Conservation (phyloP, 2,113 vertebrate species). For the Cyphomyrus plagiostoma region DNA sequence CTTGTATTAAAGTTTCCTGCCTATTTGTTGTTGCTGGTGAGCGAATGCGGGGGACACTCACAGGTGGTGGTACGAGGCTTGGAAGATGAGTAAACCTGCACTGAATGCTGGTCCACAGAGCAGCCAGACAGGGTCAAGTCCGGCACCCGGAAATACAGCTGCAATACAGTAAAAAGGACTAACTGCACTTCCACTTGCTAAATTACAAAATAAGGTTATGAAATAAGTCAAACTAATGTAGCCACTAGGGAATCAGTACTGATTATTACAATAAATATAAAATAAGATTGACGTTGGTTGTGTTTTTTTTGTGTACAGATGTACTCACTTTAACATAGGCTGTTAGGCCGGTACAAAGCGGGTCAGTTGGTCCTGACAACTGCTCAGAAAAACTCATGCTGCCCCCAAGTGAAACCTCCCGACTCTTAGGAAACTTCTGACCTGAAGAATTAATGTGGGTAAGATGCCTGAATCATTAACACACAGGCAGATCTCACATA, state of each 20-base stretch:
- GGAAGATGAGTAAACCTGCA: constrained; percentile 80
- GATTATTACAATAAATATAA: neutral
- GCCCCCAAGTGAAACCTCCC: constrained; percentile 77
- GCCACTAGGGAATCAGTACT: neutral
- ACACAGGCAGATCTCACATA: neutral
- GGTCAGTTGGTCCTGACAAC: constrained; percentile 61
- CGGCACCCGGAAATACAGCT: constrained; percentile 85
- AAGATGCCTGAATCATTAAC: neutral
- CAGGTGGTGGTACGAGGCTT: constrained; percentile 78
- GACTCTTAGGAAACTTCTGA: constrained; percentile 85
- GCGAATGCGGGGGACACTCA: constrained; percentile 51
- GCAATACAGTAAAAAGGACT: neutral
- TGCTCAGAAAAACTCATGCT: constrained; percentile 67
- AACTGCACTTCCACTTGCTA: neutral
- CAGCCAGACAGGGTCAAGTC: constrained; percentile 86
- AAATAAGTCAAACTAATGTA: neutral
- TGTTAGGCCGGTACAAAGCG: constrained; percentile 73
- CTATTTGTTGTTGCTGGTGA: neutral
- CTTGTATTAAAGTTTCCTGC: neutral
- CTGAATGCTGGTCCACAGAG: constrained; percentile 81
- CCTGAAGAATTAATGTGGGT: constrained; percentile 56
- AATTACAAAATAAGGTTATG: neutral
- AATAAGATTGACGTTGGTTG: neutral
- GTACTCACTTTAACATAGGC: constrained; percentile 81
- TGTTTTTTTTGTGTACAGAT: neutral